Conservation (phyloP, 2,797 vertebrate species). For the Masticophis lateralis region DNA sequence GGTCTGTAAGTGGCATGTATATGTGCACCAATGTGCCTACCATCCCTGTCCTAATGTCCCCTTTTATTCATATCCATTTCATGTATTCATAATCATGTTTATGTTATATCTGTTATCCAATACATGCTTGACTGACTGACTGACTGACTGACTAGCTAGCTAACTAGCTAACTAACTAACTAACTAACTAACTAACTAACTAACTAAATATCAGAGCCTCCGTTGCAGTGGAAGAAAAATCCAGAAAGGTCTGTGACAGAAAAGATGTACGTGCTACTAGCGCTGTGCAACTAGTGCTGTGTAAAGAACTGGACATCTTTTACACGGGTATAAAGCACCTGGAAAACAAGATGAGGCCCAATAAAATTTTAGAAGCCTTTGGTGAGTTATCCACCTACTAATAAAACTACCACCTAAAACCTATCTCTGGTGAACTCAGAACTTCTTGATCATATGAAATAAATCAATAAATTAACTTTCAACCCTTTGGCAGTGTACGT, state of each 20-base stretch:
- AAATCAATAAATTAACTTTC: not conserved
- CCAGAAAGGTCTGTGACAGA: not conserved
- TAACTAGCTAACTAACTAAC: too few species aligned
- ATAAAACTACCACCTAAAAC: not conserved
- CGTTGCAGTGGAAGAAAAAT: not conserved
- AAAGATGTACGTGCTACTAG: not conserved
- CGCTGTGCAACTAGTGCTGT: too few species aligned
- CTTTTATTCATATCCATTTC: too few species aligned
- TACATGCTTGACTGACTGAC: too few species aligned
- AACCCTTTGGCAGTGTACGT: not conserved
- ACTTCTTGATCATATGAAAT: not conserved
- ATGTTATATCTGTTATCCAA: too few species aligned
- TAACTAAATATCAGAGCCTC: not conserved
- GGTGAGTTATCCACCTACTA: not conserved
- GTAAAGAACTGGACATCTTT: not conserved
- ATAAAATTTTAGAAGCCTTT: not conserved
- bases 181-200: too few species aligned
- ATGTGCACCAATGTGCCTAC: too few species aligned
- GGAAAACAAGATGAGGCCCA: not conserved
- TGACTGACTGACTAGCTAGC: too few species aligned
- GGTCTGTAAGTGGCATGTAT: too few species aligned
- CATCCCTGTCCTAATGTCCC: too few species aligned
- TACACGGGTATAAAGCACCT: not conserved
- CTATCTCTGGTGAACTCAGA: not conserved
- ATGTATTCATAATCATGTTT: too few species aligned